phyloP scores from a whole-genome alignment of 2,113 vertebrate genomes.

The Anoplopoma fimbria region DNA sequence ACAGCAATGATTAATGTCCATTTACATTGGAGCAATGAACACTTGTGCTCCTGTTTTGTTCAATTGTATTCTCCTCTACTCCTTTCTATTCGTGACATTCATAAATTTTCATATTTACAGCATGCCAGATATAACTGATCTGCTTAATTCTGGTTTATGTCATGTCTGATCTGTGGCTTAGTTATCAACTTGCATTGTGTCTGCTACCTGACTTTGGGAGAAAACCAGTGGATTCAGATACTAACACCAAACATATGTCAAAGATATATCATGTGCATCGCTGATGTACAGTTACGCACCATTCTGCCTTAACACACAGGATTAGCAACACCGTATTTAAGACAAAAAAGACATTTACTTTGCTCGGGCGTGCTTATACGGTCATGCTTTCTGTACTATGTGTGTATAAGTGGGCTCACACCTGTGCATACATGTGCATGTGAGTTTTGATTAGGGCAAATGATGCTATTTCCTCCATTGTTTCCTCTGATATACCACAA shows the following conservation, averaged over 20 bases:
- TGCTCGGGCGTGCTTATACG: not conserved
- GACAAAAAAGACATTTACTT: not conserved
- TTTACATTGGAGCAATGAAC: conserved; percentile 57
- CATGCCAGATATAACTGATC: conserved; percentile 5
- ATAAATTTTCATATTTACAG: conserved; percentile 17
- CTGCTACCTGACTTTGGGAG: not conserved
- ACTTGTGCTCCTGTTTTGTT: conserved; percentile 29
- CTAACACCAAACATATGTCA: not conserved
- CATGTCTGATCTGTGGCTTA: not conserved
- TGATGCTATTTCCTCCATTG: conserved; percentile 16
- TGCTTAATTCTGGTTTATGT: not conserved
- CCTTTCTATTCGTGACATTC: conserved; percentile 4
- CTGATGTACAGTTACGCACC: not conserved
- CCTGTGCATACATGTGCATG: not conserved
- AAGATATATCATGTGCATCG: not conserved
- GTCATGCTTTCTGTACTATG: not conserved
- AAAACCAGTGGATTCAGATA: not conserved
- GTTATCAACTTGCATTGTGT: not conserved
- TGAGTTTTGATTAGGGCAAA: conserved; percentile 9
- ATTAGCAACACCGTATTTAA: not conserved
- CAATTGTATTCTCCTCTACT: not conserved
- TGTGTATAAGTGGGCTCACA: not conserved
- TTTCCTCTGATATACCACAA: conserved; percentile 36
- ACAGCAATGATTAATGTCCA: conserved; percentile 65
- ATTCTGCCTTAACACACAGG: not conserved